A percentile compares a stretch with the other conserved stretches of the same genome.
These are phyloP conservation scores for Pseudomyrmex pallidus DNA, from an alignment of 1,140 invertebrate species.

Conservation along the genomic window DNA sequence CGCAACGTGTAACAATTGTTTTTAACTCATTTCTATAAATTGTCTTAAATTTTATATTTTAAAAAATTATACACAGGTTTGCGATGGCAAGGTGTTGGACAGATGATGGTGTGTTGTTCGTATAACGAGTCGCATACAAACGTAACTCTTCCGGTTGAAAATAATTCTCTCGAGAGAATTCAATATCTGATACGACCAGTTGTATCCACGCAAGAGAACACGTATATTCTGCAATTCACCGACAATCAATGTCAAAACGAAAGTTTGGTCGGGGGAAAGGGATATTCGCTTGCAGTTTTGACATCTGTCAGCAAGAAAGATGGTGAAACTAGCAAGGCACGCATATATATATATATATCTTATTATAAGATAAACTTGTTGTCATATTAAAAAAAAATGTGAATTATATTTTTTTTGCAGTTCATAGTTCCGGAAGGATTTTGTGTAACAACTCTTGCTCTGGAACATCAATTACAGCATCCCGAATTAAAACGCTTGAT, in stretches of 20 bases:
- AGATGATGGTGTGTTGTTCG: constrained; percentile 61
- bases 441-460: constrained; percentile 87
- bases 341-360: too few species aligned
- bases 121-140: constrained; percentile 37
- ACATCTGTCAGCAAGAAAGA: constrained; percentile 83
- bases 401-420: constrained; percentile 66
- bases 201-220: constrained; percentile 28
- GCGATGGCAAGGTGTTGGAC: constrained; percentile 60
- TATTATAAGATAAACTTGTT: background rate
- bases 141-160: background rate
- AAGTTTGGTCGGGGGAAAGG: constrained; percentile 90
- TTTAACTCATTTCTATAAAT: background rate
- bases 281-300: constrained; percentile 88
- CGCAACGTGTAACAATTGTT: too few species aligned
- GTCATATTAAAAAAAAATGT: background rate
- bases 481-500: constrained; percentile 73
- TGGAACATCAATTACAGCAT: constrained; percentile 85
- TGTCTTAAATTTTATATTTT: background rate
- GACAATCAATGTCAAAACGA: constrained; percentile 72
- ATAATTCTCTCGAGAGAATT: background rate
- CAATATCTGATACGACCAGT: constrained; percentile 2
- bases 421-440: constrained; percentile 87
- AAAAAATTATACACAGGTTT: background rate
- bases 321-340: too few species aligned
- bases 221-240: constrained; percentile 83